phyloP scores from a whole-genome alignment of 2,888 invertebrate genomes.

The Brachyptera risi region DNA sequence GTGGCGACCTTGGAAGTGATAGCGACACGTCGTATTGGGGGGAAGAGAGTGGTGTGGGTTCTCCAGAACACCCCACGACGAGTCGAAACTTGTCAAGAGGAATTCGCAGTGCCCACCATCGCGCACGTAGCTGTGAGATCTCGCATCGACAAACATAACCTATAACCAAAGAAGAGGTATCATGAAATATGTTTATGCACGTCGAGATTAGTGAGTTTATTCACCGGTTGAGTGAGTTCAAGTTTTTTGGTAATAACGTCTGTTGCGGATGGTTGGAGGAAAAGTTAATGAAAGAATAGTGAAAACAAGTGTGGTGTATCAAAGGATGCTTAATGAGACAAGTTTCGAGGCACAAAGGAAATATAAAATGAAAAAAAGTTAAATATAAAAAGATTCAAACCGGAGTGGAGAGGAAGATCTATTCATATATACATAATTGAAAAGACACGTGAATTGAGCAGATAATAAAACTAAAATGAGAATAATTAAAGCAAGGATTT shows the following conservation, averaged over 20 bases:
- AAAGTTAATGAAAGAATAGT: slow-evolving; percentile 56
- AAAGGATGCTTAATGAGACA: slow-evolving; percentile 21
- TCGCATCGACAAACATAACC: slow-evolving; percentile 71
- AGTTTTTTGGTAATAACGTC: background rate
- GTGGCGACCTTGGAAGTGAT: slow-evolving; percentile 68
- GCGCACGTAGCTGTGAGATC: slow-evolving; percentile 69
- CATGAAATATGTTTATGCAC: too few species aligned
- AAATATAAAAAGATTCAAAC: background rate
- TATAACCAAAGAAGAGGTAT: slow-evolving; percentile 43
- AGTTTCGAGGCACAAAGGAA: slow-evolving; percentile 11
- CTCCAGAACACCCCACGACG: slow-evolving; percentile 66
- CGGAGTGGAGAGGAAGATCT: slow-evolving; percentile 1
- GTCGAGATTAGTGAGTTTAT: too few species aligned
- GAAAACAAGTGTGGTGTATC: slow-evolving; percentile 16
- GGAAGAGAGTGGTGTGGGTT: slow-evolving; percentile 75
- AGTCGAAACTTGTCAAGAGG: slow-evolving; percentile 68
- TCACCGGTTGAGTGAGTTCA: background rate
- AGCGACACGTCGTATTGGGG: slow-evolving; percentile 77
- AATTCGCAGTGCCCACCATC: slow-evolving; percentile 72
- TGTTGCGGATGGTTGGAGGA: background rate
- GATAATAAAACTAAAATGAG: too few species aligned
- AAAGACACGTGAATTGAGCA: background rate
- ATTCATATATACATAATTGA: slow-evolving; percentile 14
- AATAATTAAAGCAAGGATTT: too few species aligned
- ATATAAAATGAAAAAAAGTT: slow-evolving; percentile 8